These are phyloP conservation scores for Medauroidea extradentata DNA, from an alignment of 1,140 invertebrate species.

Conservation along the genomic window DNA sequence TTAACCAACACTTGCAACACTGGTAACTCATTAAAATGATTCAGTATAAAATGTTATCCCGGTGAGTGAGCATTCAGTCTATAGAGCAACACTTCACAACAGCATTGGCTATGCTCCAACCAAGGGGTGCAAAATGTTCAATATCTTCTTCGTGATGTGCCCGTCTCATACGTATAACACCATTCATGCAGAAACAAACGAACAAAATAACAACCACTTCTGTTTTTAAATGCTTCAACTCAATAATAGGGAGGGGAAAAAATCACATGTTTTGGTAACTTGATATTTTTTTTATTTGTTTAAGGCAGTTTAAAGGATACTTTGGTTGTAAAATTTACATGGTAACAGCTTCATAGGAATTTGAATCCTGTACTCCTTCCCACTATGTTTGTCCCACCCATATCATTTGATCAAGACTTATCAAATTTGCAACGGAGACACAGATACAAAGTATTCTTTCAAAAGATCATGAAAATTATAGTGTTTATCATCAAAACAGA, in stretches of 20 bases:
- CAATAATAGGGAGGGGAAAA: neutral
- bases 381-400: neutral
- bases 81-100: constrained; percentile 1
- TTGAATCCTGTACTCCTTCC: neutral
- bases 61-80: neutral
- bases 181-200: neutral
- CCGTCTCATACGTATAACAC: neutral
- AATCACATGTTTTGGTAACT: constrained; percentile 6
- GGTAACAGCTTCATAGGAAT: constrained; percentile 10
- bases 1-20: constrained; percentile 3
- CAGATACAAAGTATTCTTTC: neutral
- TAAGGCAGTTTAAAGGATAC: constrained; percentile 10
- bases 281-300: neutral
- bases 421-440: neutral
- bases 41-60: neutral
- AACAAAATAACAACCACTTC: neutral
- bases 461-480: constrained; percentile 4
- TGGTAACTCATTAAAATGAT: constrained; percentile 11
- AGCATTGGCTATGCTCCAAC: neutral
- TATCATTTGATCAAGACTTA: neutral
- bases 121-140: too few species aligned
- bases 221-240: constrained; percentile 2
- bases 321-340: constrained; percentile 6
- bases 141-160: constrained; percentile 1
- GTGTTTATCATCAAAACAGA: neutral